phyloP scores from a whole-genome alignment of 2,888 invertebrate genomes.

The Masnerella sp. region DNA sequence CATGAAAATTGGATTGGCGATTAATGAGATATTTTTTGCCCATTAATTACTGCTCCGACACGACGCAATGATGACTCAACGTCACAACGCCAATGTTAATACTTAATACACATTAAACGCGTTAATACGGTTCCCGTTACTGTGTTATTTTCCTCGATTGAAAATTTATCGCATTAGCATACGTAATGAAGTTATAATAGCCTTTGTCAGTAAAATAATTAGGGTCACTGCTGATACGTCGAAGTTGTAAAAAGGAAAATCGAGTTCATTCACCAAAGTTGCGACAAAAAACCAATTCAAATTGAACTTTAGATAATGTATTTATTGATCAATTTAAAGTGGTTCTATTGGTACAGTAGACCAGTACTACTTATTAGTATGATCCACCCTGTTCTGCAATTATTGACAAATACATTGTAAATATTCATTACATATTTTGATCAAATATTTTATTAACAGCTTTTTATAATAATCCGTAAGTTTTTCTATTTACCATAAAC shows the following conservation, averaged over 20 bases:
- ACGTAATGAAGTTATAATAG: slow-evolving; percentile 31
- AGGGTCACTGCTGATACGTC: slow-evolving; percentile 34
- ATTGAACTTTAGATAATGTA: no score
- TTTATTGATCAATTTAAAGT: no score
- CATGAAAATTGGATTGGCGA: slow-evolving; percentile 42
- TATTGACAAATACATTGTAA: no score
- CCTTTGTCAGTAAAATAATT: slow-evolving; percentile 32
- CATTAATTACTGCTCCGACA: slow-evolving; percentile 16
- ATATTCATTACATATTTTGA: no score
- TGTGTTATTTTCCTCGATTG: slow-evolving; percentile 18
- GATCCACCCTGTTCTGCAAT: no score
- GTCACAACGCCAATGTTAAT: slow-evolving; percentile 9
- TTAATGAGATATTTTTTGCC: slow-evolving; percentile 25
- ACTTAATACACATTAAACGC: slow-evolving; percentile 10
- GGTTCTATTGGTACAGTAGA: no score
- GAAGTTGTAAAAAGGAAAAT: slow-evolving; percentile 6
- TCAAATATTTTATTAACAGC: no score
- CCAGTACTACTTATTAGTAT: no score
- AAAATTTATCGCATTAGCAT: slow-evolving; percentile 37
- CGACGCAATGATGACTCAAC: slow-evolving; percentile 20
- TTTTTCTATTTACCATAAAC: no score
- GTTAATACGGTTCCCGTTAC: slow-evolving; percentile 18
- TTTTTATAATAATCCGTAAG: no score
- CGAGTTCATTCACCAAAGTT: slow-evolving; percentile 24
- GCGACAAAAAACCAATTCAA: not conserved